A percentile compares a stretch with the other conserved stretches of the same genome.
phyloP scores from a whole-genome alignment of 2,113 vertebrate genomes.

The Muscicapa adusta region DNA sequence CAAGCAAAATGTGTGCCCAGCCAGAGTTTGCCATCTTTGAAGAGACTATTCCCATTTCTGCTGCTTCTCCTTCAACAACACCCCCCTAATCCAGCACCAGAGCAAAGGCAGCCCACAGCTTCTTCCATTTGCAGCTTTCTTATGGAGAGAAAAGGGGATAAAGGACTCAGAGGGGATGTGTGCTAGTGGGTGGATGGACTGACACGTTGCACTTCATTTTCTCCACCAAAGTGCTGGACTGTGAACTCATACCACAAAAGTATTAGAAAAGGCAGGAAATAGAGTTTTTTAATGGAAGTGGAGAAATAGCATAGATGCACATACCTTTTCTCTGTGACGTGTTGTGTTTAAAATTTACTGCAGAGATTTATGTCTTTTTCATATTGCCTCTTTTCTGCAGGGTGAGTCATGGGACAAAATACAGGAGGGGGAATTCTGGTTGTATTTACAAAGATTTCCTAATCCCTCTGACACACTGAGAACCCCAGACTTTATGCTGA shows the following conservation, averaged over 20 bases:
- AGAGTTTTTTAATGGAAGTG: neutral
- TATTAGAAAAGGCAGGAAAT: neutral
- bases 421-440: neutral
- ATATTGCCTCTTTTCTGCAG: neutral
- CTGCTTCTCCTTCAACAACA: neutral
- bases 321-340: neutral
- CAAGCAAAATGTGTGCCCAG: neutral
- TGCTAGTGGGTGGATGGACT: neutral
- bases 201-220: neutral
- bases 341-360: neutral
- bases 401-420: neutral
- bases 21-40: neutral
- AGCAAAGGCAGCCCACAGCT: neutral
- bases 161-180: neutral
- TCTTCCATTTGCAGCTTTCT: neutral
- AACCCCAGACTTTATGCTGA: neutral
- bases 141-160: neutral
- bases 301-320: neutral
- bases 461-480: neutral
- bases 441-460: neutral
- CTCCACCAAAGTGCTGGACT: neutral
- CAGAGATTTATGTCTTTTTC: neutral
- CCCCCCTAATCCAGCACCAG: fast-evolving
- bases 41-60: neutral
- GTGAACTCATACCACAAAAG: neutral